Conservation (phyloP, 1,140 invertebrate genomes). For the Drosophila ogumai region DNA sequence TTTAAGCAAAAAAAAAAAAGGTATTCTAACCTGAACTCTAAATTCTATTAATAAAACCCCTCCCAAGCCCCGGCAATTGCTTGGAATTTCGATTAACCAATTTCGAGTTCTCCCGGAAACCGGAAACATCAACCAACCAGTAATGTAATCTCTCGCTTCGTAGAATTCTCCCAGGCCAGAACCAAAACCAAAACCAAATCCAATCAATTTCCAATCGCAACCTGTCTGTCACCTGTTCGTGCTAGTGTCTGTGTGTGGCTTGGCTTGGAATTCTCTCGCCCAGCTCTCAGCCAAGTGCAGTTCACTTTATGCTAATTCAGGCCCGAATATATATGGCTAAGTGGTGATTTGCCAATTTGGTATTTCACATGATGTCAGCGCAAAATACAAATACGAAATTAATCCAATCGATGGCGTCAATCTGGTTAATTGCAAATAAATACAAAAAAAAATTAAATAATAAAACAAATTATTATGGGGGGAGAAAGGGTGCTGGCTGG, state of each 20-base stretch:
- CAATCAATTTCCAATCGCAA: slow-evolving; percentile 28
- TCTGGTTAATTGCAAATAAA: neutral
- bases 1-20: neutral
- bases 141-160: slow-evolving; percentile 17
- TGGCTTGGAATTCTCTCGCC: neutral
- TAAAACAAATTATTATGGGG: neutral
- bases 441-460: neutral
- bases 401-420: slow-evolving; percentile 43
- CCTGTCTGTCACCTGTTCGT: slow-evolving; percentile 3
- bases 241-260: neutral
- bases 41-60: neutral
- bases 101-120: slow-evolving; percentile 5
- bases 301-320: slow-evolving; percentile 68
- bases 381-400: slow-evolving; percentile 62
- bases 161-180: slow-evolving; percentile 28
- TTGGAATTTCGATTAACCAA: slow-evolving; percentile 6
- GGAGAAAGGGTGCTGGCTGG: neutral
- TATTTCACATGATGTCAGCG: slow-evolving; percentile 77
- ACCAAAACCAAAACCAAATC: slow-evolving; percentile 6
- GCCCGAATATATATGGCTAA: slow-evolving; percentile 5
- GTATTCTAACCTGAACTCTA: neutral
- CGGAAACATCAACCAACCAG: slow-evolving; percentile 15
- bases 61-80: neutral
- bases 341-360: slow-evolving; percentile 61
- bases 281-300: slow-evolving; percentile 36